Evolutionary conservation across 2,888 invertebrate species (phyloP), one percentile per base, ranked within the genome.

Genomic region (Apodemia zela): DNA sequence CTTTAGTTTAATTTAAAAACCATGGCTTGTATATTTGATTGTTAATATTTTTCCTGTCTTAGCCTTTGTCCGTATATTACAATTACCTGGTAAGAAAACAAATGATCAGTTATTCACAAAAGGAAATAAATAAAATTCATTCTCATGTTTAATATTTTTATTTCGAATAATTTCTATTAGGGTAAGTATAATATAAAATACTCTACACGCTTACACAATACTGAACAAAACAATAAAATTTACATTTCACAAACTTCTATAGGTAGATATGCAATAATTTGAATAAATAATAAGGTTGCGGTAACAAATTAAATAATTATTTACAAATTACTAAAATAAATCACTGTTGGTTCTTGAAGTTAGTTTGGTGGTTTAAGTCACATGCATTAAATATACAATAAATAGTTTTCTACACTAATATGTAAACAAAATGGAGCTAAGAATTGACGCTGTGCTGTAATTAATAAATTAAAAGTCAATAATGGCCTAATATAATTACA

Each of bases 211-310:
- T 87, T 89, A 89, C 75, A 80, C 81, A 89, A 88, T 90, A 88
- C 87, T 85, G 89, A 89, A 90, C 88, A 85, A 87, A 89, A 89
- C 82, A 78, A 89, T 89, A 89, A 85, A 89, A 88, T 89, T 87
- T 89, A 89, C 86, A 87, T 68, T 75, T 79, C 77, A 80, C 79
- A 85, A 86, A 84, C 82, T 77, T 77, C 78, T 75, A 75, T 79
- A 76, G 42, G 42, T 42, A 42, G 67, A 75, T 78, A 80, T 71
- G 73, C 76, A 73, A 42, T 42, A 42, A 71, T 54, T 77, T 77
- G 72, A 78, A 73, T 79, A 84, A 82, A 79, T 79, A 67, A 67
- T n/a, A 67, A 77, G 75, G 69, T 74, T 68, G 71, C 80, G 82
- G 86, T 88, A 89, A 89, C 88, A 80, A 81, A 82, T 82, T 75